Percentiles rank a stretch among this genome's conserved stretches.
Conservation (phyloP, 2,888 invertebrate genomes). For the Megalurothrips usitatus region DNA sequence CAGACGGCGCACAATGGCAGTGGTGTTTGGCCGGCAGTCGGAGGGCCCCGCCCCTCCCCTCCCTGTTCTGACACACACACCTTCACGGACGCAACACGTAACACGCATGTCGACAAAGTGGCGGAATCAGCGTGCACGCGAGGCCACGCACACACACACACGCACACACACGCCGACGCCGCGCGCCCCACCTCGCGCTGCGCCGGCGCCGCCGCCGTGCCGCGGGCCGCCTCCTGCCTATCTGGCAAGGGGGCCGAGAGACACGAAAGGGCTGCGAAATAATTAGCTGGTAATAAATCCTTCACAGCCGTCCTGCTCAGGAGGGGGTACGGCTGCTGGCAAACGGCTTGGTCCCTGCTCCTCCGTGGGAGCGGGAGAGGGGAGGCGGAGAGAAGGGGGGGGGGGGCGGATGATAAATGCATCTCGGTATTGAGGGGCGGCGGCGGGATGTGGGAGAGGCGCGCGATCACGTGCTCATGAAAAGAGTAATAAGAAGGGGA, state of each 20-base stretch:
- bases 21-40: neutral
- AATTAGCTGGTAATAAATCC: constrained; percentile 26
- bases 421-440: neutral
- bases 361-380: neutral
- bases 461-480: no score
- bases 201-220: no score
- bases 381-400: neutral
- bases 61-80: no score
- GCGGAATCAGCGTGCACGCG: neutral
- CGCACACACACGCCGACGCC: no score
- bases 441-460: neutral
- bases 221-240: no score
- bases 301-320: constrained; percentile 3
- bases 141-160: no score
- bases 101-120: neutral
- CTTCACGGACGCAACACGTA: neutral
- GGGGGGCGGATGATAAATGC: constrained; percentile 14
- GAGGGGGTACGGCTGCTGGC: neutral
- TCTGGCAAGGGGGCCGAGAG: neutral
- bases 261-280: constrained; percentile 1
- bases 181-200: no score
- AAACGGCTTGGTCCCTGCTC: no score
- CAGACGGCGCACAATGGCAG: neutral
- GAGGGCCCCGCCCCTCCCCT: neutral
- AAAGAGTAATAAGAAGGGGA: no score